Percentiles rank a stretch among this genome's conserved stretches.
Evolutionary conservation across 2,888 invertebrate species (phyloP).

Genomic region (Drosophila tripunctata): DNA sequence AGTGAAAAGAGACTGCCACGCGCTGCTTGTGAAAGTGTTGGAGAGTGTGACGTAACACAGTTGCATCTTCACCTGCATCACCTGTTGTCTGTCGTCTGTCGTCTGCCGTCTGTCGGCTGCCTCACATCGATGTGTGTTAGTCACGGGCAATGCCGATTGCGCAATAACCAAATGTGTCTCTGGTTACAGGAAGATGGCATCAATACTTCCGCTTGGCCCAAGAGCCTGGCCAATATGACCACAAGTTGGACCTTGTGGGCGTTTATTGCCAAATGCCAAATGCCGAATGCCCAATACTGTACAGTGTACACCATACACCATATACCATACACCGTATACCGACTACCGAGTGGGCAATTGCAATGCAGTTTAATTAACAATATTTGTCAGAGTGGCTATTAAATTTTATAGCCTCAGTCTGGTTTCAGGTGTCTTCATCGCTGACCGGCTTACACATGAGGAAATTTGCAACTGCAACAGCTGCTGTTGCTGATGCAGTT

Average conservation of each 20-base stretch:
- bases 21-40: slow-evolving; percentile 45
- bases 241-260: slow-evolving; percentile 20
- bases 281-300: background rate
- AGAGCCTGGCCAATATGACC: slow-evolving; percentile 1
- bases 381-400: slow-evolving; percentile 65
- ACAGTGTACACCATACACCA: background rate
- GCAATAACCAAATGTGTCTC: slow-evolving; percentile 60
- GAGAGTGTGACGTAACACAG: slow-evolving; percentile 57
- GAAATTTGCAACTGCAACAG: slow-evolving; percentile 35
- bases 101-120: slow-evolving; percentile 9
- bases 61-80: slow-evolving; percentile 56
- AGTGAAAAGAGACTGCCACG: slow-evolving; percentile 13
- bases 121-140: slow-evolving; percentile 42
- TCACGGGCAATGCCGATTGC: slow-evolving; percentile 52
- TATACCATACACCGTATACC: background rate
- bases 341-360: slow-evolving; percentile 3
- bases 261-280: slow-evolving; percentile 14
- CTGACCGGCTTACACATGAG: slow-evolving; percentile 28
- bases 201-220: slow-evolving; percentile 48
- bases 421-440: slow-evolving; percentile 61
- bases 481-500: background rate
- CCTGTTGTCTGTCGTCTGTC: slow-evolving; percentile 1
- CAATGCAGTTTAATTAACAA: slow-evolving; percentile 56
- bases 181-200: slow-evolving; percentile 56
- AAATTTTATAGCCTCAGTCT: slow-evolving; percentile 49